These are phyloP conservation scores for Callochromis pleurospilus DNA, from an alignment of 2,113 vertebrate genomes.

Conservation along the genomic window DNA sequence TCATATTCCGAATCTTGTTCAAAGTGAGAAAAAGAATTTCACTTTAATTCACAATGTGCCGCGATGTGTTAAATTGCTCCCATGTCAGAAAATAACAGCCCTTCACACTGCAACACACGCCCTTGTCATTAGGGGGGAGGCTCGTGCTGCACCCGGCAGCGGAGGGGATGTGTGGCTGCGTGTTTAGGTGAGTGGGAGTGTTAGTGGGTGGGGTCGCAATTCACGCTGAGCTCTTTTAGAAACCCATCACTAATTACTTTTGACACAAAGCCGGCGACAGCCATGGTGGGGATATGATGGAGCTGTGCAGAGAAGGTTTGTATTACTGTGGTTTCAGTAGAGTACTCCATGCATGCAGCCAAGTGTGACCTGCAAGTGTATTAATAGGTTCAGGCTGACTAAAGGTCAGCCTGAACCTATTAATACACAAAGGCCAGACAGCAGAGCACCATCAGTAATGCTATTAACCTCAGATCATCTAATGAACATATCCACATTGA, in stretches of 20 bases:
- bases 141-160: background rate
- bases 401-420: no score
- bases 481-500: slow-evolving; percentile 11
- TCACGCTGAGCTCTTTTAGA: background rate
- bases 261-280: background rate
- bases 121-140: slow-evolving; percentile 14
- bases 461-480: slow-evolving; percentile 30
- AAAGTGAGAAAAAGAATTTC: slow-evolving; percentile 2
- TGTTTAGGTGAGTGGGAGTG: background rate
- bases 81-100: slow-evolving; percentile 59
- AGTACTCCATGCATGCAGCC: background rate
- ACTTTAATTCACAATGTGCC: slow-evolving; percentile 53
- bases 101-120: slow-evolving; percentile 43
- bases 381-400: slow-evolving; percentile 10
- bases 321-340: background rate
- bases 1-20: slow-evolving; percentile 34
- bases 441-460: background rate
- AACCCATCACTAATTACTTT: slow-evolving; percentile 20
- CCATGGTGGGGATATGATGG: background rate
- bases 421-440: background rate
- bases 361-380: background rate
- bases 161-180: background rate
- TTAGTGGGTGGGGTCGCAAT: background rate
- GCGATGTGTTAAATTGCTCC: slow-evolving; percentile 58
- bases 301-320: background rate